Evolutionary conservation across 1,140 invertebrate species (phyloP), one percentile per base, ranked within the genome.

Genomic region (Neotoxoptera formosana): DNA sequence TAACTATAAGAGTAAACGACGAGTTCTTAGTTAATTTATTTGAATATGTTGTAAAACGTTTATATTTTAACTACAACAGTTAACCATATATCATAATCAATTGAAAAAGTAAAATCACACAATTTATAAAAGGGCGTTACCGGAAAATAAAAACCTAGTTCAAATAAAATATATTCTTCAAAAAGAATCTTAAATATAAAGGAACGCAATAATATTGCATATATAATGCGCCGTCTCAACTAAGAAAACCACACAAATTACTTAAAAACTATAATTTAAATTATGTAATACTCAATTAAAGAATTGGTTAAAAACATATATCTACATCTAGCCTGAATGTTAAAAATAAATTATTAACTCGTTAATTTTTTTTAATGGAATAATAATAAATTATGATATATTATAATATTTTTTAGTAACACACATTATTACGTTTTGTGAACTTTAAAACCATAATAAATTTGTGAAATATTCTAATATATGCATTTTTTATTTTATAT

Each of bases 191-290:
- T 23, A 11, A 89, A 53, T 53, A 89, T 14, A 89, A 89, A 41
- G 4, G 25, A 89, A 51, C 47, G 90, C 9, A 76, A 56, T 45
- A 87, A 89, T 93, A 86, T 93, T 93, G 90, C 83, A 87, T 93
- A 89, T 23, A 36, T 89, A 81, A 89, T 88, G 45, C 87, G 89
- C 86, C 89, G 93, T 51, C 17, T 47, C 7, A n/a, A 45, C 34
- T 41, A 90, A 90, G 4, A 90, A 45, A 86, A 93, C 86, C 25
- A 14, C 25, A 53, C 34, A 88, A 87, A 88, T 9, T 84, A 83
- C 8, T 36, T 21, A 83, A 9, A 76, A 76, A n/a, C 30, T 0
- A 76, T 67, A n/a, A 76, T 76, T 67, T 67, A 30, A 14, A n/a
- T 30, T 67, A 9, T 30, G 9, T 30, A 67, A 67, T 67, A 11